Base-by-base conservation (phyloP, 2,113 vertebrate species). In the Riparia riparia region DNA sequence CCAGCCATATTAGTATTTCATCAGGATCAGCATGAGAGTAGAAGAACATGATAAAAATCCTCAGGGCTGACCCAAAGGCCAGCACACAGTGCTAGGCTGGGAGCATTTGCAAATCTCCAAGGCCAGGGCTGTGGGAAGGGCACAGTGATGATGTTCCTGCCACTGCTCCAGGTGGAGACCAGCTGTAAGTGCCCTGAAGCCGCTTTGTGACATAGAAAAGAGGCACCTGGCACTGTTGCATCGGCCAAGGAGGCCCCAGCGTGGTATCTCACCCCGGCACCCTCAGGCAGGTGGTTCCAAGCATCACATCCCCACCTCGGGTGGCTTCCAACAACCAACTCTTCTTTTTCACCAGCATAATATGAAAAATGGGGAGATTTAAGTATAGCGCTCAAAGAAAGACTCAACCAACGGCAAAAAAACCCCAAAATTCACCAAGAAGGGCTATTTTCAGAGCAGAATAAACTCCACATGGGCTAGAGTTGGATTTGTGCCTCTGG, bases 191-290 rank as follows among this genome's bases (percentile, higher is more conserved):
- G 17, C 32, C 37, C 71, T 24, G 18, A 56, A 44, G 57, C 9
- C 2, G 2, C 26, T 54, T 58, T 5, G 14, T 2, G 3, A 31
- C 41, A 18, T 0, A 21, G 14, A 3, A 24, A 54, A 60, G 83
- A n/a, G 49, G 19, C 17, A 17, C 19, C 26, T 53, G 19, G 39
- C 6, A 14, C 54, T 14, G 17, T 8, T 25, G 63, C 56, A 39
- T 12, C 49, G 64, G 50, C 34, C 65, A 34, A n/a, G 56, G n/a
- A 65, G 50, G 10, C n/a, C 63, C 21, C 3, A 25, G 54, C 29
- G 37, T 25, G 79, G 42, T 7, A 34, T 64, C 29, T 68, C 6
- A 2, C 24, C 54, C 26, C 6, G 3, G 42, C 17, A 51, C 12
- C 24, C 41, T 44, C 17, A 20, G 15, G 45, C 54, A 78, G 54